Evolutionary conservation across 1,140 invertebrate genomes (phyloP).

Genomic region (Rhagoletis pomonella): DNA sequence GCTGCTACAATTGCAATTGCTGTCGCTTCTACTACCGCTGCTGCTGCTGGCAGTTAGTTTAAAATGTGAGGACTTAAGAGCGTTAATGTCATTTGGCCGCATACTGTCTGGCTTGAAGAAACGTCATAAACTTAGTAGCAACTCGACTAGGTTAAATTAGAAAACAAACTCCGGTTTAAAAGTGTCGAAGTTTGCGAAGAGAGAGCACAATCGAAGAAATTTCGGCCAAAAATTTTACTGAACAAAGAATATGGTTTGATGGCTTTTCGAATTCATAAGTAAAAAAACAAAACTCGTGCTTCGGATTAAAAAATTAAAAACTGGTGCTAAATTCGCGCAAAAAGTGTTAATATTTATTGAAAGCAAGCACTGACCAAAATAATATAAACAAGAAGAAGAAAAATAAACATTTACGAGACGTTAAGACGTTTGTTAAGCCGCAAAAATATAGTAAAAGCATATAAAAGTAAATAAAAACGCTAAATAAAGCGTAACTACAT

Average conservation of each 20-base stretch:
- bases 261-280: not conserved
- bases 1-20: too few relatives aligned
- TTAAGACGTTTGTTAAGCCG: conserved; percentile 9
- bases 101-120: conserved; percentile 42
- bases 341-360: not conserved
- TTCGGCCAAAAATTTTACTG: not conserved
- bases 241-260: not conserved
- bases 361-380: not conserved
- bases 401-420: not conserved
- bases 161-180: not conserved
- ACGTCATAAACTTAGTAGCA: not conserved
- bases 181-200: not conserved
- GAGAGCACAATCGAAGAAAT: not conserved
- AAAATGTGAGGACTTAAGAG: conserved; percentile 11
- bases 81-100: conserved; percentile 31
- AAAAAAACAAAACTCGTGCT: not conserved
- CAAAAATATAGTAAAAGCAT: not conserved
- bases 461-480: not conserved
- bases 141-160: conserved; percentile 27
- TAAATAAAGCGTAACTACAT: not conserved
- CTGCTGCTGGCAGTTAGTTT: conserved; percentile 29
- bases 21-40: not conserved
- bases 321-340: not conserved
- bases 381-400: not conserved
- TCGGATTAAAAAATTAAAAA: not conserved